These are phyloP conservation scores for Thamnophis elegans DNA, from an alignment of 2,797 vertebrate genomes.

Conservation along the genomic window DNA sequence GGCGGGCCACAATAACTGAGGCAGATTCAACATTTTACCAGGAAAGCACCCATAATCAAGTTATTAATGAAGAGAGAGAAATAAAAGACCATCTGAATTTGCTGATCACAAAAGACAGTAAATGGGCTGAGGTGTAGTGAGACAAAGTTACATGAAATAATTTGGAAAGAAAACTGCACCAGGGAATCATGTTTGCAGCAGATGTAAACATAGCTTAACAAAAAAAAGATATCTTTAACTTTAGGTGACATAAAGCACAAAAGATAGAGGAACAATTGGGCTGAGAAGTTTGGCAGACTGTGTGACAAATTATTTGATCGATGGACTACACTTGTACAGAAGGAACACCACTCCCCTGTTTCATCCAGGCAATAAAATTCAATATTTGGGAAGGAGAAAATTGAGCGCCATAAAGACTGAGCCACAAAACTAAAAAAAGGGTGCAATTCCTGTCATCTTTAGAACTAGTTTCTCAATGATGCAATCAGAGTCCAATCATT, in stretches of 20 bases:
- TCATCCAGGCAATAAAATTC: background rate
- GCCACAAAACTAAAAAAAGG: background rate
- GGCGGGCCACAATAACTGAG: background rate
- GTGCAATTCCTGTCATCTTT: background rate
- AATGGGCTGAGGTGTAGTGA: background rate
- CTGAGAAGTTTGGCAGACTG: background rate
- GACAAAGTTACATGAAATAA: background rate
- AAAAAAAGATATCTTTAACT: background rate
- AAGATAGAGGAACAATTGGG: background rate
- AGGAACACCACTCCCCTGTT: background rate
- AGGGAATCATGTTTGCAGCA: background rate
- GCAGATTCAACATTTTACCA: background rate
- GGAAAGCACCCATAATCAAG: background rate
- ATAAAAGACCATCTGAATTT: background rate
- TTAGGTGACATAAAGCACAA: background rate
- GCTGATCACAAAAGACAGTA: background rate
- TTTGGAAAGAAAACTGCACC: background rate
- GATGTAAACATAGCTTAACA: background rate
- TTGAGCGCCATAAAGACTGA: background rate
- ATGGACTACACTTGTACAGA: background rate
- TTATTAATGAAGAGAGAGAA: background rate
- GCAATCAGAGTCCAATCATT: background rate
- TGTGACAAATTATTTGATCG: background rate
- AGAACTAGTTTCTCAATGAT: background rate
- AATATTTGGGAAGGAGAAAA: background rate